Conservation (phyloP, 2,888 invertebrate species). For the Apeira syringaria region DNA sequence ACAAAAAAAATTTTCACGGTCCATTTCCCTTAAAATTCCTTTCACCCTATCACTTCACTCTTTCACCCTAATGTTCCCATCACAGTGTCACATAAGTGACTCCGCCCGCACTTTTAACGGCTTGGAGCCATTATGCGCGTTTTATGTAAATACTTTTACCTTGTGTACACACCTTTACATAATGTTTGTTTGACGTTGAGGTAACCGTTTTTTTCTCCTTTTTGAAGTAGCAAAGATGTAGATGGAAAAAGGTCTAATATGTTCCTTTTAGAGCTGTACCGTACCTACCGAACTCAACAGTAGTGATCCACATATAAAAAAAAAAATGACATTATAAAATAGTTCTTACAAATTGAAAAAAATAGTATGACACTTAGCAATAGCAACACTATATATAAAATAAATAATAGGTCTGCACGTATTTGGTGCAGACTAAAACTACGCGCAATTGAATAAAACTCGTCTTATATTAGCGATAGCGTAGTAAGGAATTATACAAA, state of each 20-base stretch:
- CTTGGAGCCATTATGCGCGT: constrained; percentile 53
- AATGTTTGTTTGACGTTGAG: constrained; percentile 39
- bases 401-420: too few relatives aligned
- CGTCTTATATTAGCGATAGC: too few relatives aligned
- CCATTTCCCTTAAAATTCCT: constrained; percentile 14
- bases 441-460: too few relatives aligned
- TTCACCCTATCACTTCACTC: constrained; percentile 4
- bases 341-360: too few relatives aligned
- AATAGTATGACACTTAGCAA: too few relatives aligned
- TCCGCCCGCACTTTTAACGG: constrained; percentile 43
- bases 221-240: constrained; percentile 3
- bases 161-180: constrained; percentile 48
- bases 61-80: constrained; percentile 19
- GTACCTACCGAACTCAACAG: too few relatives aligned
- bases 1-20: constrained; percentile 1
- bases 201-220: constrained; percentile 14
- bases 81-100: constrained; percentile 23
- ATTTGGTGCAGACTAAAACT: too few relatives aligned
- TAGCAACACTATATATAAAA: too few relatives aligned
- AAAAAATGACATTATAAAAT: too few relatives aligned
- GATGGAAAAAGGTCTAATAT: constrained; percentile 1
- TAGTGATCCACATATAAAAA: too few relatives aligned
- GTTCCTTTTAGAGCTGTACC: constrained; percentile 7
- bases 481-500: too few relatives aligned
- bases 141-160: constrained; percentile 64